These are phyloP conservation scores for Samia ricini DNA, from an alignment of 1,140 invertebrate species.

Conservation along the genomic window DNA sequence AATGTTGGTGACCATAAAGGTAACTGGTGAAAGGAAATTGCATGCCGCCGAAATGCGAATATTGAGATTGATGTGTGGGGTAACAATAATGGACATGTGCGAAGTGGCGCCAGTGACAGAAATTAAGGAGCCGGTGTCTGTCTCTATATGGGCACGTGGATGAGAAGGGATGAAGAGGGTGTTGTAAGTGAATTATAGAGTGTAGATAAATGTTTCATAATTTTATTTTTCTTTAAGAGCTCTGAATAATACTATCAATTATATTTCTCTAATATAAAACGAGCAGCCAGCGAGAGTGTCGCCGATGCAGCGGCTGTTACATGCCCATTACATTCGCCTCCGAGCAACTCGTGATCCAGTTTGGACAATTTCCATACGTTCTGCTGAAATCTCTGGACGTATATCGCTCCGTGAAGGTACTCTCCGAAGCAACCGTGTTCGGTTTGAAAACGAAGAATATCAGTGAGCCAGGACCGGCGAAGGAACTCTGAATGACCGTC, in stretches of 20 bases:
- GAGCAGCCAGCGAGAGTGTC: conserved; percentile 27
- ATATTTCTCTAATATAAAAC: conserved; percentile 40
- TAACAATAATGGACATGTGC: no score
- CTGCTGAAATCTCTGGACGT: conserved; percentile 1
- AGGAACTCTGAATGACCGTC: conserved; percentile 41
- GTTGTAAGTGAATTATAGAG: no score
- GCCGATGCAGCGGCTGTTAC: conserved; percentile 35
- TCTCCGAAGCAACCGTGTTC: conserved; percentile 38
- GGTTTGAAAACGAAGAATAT: conserved; percentile 34
- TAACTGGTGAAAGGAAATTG: no score
- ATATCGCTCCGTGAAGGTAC: background rate
- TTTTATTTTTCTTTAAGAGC: background rate
- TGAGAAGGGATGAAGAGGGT: no score
- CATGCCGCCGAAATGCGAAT: no score
- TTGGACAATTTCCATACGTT: conserved; percentile 11
- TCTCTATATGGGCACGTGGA: no score
- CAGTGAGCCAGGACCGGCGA: conserved; percentile 33
- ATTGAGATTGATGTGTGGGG: no score
- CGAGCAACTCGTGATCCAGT: conserved; percentile 9
- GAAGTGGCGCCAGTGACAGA: no score
- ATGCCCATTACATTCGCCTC: conserved; percentile 35
- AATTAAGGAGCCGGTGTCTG: no score
- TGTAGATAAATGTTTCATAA: no score
- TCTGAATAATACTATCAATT: conserved; percentile 13
- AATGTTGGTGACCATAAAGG: no score